phyloP scores from a whole-genome alignment of 2,797 vertebrate species.

The Hemibagrus guttatus region DNA sequence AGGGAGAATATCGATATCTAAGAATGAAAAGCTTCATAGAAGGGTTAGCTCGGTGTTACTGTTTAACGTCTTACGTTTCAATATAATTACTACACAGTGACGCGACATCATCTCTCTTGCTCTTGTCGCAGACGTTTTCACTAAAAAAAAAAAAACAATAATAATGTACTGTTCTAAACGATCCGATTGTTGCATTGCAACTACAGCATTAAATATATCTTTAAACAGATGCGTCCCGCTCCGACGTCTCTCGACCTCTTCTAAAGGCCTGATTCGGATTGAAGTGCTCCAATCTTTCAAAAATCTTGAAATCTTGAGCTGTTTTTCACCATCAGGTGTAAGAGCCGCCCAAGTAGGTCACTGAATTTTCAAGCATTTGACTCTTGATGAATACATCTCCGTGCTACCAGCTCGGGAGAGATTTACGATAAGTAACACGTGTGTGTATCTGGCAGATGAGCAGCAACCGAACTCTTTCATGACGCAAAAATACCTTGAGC shows the following conservation, averaged over 20 bases:
- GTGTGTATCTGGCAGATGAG: not conserved
- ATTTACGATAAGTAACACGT: not conserved
- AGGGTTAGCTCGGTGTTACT: no score
- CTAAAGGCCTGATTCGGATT: not conserved
- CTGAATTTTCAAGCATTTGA: not conserved
- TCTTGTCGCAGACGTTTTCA: not conserved
- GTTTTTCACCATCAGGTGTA: not conserved
- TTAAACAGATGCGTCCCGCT: not conserved
- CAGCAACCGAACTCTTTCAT: not conserved
- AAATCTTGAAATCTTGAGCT: not conserved
- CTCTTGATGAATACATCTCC: no score
- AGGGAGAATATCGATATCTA: not conserved
- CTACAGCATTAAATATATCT: no score
- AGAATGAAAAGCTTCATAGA: no score
- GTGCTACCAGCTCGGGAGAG: no score
- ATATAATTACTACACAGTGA: not conserved
- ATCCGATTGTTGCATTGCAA: no score
- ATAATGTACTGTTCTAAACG: no score
- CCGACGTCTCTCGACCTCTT: not conserved
- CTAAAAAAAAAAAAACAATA: no score
- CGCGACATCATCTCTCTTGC: not conserved
- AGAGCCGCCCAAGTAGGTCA: not conserved
- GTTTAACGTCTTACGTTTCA: no score
- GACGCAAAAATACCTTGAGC: not conserved
- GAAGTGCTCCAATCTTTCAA: not conserved